Evolutionary conservation across 2,888 invertebrate species (phyloP).

Genomic region (Panzeria rudis): DNA sequence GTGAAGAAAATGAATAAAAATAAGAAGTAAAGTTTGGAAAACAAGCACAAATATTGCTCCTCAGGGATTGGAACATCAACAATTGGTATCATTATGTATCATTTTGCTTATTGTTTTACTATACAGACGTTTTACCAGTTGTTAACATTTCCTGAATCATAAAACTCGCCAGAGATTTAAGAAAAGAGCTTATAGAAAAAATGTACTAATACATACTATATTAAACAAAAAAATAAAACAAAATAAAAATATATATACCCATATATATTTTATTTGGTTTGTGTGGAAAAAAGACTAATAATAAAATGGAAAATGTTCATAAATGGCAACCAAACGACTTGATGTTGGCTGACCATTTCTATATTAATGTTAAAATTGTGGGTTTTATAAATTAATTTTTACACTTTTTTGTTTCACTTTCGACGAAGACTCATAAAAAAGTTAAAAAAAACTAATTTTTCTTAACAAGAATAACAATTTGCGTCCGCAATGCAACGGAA

Average conservation of each 20-base stretch:
- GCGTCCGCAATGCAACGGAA: slow-evolving; percentile 58
- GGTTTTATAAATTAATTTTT: slow-evolving; percentile 42
- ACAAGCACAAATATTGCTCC: slow-evolving; percentile 56
- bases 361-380: slow-evolving; percentile 20
- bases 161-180: slow-evolving; percentile 9
- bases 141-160: slow-evolving; percentile 36
- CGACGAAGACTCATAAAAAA: background rate
- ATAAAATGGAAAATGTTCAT: background rate
- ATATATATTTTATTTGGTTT: no score
- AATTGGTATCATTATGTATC: slow-evolving; percentile 55
- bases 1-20: background rate
- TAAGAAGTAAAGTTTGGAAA: background rate
- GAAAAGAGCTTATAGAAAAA: background rate
- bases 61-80: slow-evolving; percentile 37
- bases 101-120: slow-evolving; percentile 58
- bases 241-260: background rate
- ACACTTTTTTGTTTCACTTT: background rate
- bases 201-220: no score
- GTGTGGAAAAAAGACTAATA: no score
- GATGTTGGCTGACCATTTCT: slow-evolving; percentile 19
- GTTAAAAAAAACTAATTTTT: slow-evolving; percentile 7
- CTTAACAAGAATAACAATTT: slow-evolving; percentile 31
- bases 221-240: background rate
- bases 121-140: slow-evolving; percentile 41
- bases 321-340: slow-evolving; percentile 6